A percentile compares a stretch with the other conserved stretches of the same genome.
Evolutionary conservation across 2,797 vertebrate genomes (phyloP).

Genomic region (Sebastolobus alascanus): DNA sequence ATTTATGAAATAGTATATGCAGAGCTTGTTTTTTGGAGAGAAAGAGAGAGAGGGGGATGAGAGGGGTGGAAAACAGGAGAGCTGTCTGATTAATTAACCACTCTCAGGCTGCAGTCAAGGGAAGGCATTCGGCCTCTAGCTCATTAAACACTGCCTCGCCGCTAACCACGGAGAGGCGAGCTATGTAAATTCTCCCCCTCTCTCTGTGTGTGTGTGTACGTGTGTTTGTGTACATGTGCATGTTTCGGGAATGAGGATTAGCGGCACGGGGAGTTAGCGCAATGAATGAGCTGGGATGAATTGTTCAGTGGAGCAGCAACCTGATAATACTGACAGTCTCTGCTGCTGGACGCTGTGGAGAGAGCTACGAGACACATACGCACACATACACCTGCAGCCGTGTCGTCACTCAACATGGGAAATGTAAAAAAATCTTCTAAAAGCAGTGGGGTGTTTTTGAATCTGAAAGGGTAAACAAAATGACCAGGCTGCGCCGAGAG

Average conservation of each 20-base stretch:
- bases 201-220: neutral
- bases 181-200: conserved; percentile 47
- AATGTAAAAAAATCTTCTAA: conserved; percentile 11
- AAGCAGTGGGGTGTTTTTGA: neutral
- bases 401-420: neutral
- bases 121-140: conserved; percentile 74
- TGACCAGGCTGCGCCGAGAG: conserved; percentile 12
- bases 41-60: accelerated
- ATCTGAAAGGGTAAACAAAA: conserved; percentile 27
- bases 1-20: conserved; percentile 25
- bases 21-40: neutral
- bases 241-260: conserved; percentile 43
- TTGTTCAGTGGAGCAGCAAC: conserved; percentile 49
- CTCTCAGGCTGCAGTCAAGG: conserved; percentile 68
- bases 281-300: conserved; percentile 55
- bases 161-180: conserved; percentile 55
- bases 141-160: conserved; percentile 78
- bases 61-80: conserved; percentile 16
- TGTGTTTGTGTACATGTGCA: conserved; percentile 34
- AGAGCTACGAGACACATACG: neutral
- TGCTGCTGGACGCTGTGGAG: conserved; percentile 4
- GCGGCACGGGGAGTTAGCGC: conserved; percentile 25
- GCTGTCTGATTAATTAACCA: conserved; percentile 83
- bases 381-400: neutral
- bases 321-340: conserved; percentile 15